phyloP scores from a whole-genome alignment of 2,797 vertebrate genomes.

The Lateolabrax maculatus region DNA sequence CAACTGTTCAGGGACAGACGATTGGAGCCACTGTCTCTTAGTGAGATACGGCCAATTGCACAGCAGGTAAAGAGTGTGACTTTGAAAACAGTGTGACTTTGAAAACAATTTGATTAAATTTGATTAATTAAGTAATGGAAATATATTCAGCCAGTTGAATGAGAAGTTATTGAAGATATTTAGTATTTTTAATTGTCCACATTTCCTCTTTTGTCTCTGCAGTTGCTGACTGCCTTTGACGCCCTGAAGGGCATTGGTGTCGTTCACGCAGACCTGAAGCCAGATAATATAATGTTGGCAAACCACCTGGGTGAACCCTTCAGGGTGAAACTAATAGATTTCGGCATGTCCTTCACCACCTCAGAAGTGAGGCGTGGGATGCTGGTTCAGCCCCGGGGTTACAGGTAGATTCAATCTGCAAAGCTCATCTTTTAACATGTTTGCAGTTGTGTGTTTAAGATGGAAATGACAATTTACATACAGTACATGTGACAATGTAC shows the following conservation, averaged over 20 bases:
- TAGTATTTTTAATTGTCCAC: background rate
- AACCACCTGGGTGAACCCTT: background rate
- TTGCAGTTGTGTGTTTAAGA: background rate
- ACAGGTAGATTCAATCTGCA: background rate
- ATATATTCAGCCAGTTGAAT: background rate
- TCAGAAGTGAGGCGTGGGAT: background rate
- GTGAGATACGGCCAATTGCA: background rate
- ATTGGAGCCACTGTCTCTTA: background rate
- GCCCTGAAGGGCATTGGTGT: background rate
- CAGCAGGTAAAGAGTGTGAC: background rate
- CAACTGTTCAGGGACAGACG: background rate
- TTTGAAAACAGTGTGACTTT: background rate
- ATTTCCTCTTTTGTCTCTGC: background rate
- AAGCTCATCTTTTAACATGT: background rate
- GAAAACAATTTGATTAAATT: too few relatives aligned
- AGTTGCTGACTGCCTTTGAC: conserved; percentile 2
- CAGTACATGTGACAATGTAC: background rate
- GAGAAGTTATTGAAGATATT: background rate
- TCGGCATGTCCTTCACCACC: background rate
- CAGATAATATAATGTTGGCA: background rate
- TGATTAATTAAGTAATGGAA: too few relatives aligned
- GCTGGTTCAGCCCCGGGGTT: background rate
- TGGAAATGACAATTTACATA: background rate
- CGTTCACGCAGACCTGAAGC: background rate
- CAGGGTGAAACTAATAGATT: background rate